Base-by-base conservation (phyloP, 2,797 vertebrate genomes). In the Amphiprion clarkii region DNA sequence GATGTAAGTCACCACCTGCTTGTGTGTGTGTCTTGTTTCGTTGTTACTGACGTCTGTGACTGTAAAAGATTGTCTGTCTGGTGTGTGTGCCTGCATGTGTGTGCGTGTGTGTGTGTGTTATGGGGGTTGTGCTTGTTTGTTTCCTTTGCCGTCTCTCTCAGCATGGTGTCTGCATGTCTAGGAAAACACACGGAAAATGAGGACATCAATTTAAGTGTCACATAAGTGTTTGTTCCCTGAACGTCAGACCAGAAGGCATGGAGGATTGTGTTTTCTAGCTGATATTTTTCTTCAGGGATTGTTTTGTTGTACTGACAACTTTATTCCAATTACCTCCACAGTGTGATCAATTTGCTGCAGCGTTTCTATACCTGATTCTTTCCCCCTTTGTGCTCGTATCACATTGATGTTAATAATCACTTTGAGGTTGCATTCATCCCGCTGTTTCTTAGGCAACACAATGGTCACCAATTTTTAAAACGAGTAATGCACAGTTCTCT, bases 1-100 rank as follows among this genome's bases (percentile, higher is more conserved):
- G 97, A 99, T 4, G 97, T 98, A 87, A 93, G 94, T 90, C 81
- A 67, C 48, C 29, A 44, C 6, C 6, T 42, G 54, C 39, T 8
- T 49, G n/a, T 49, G 48, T 49, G 46, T n/a, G n/a, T 66, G 53
- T 61, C 9, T 9, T 69, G 46, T 61, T 46, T 65, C 63, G 40
- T 53, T 76, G 23, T 62, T 16, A 39, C 36, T 81, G 67, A 73
- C 71, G 60, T 70, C 53, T 81, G 78, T 9, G 44, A 68, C 65
- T 74, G 55, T 81, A 23, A 48, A 64, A 13, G 39, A 59, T 1
- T 40, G 44, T 66, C 36, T 71, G 44, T 31, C 21, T 48, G 53
- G 23, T 27, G 31, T 27, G 11, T 46, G 49, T 67, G 66, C 72
- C 52, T 36, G 36, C 44, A 23, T 52, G 60, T 71, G 58, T 56